Evolutionary conservation across 2,113 vertebrate genomes (phyloP).

Genomic region (Cheirogaleus medius): DNA sequence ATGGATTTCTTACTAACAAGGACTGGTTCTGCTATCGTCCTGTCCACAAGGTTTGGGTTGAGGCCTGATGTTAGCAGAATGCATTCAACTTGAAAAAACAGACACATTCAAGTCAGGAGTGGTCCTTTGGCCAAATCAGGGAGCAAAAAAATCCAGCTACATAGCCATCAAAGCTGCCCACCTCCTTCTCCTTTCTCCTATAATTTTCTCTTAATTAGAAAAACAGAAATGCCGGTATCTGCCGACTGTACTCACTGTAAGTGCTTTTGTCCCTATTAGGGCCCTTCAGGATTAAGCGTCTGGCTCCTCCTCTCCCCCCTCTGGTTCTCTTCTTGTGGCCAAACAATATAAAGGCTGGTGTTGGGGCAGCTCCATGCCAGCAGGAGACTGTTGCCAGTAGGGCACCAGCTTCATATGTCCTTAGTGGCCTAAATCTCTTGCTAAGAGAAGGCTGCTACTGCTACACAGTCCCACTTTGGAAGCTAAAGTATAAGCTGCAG

Average conservation of each 20-base stretch:
- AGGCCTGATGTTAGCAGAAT: slow-evolving; percentile 47
- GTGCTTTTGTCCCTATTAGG: slow-evolving; percentile 41
- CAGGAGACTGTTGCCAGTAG: neutral
- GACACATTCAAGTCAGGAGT: neutral
- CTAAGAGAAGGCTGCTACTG: accelerated
- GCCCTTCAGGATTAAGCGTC: slow-evolving; percentile 57
- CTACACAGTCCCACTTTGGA: neutral
- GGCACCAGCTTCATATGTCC: neutral
- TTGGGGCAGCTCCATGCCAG: neutral
- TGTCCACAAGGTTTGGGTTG: slow-evolving; percentile 18
- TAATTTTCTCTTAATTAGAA: slow-evolving; percentile 6
- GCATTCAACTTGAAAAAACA: neutral
- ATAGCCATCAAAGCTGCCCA: neutral
- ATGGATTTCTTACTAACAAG: slow-evolving; percentile 48
- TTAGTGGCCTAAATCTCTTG: neutral
- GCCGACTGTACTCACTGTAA: slow-evolving; percentile 65
- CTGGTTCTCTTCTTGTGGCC: neutral
- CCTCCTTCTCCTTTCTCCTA: neutral
- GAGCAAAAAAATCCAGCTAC: neutral
- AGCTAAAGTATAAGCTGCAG: neutral
- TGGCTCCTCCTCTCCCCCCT: slow-evolving; percentile 69
- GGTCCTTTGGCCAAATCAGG: slow-evolving; percentile 57
- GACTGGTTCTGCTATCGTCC: slow-evolving; percentile 27
- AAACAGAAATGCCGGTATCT: slow-evolving; percentile 38
- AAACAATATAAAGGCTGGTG: neutral